phyloP scores from a whole-genome alignment of 2,797 vertebrate species.

The Rhinophrynus dorsalis region DNA sequence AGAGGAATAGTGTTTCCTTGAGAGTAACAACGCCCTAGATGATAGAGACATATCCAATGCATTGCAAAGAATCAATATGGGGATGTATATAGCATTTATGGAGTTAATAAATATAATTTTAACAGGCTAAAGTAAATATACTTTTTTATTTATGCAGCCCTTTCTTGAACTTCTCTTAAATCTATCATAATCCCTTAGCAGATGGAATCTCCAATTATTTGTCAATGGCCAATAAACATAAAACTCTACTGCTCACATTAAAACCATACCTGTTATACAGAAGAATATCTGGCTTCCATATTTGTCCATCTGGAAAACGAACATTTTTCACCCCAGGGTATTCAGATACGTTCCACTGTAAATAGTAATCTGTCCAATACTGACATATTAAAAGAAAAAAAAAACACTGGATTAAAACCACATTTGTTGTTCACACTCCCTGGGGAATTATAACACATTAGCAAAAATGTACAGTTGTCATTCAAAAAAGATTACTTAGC shows the following conservation, averaged over 20 bases:
- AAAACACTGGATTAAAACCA: slow-evolving; percentile 41
- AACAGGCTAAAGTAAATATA: too few relatives aligned
- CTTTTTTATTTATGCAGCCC: too few relatives aligned
- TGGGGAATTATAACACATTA: slow-evolving; percentile 10
- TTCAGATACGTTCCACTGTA: slow-evolving; percentile 84
- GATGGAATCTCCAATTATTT: too few relatives aligned
- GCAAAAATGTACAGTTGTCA: slow-evolving; percentile 33
- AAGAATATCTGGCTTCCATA: slow-evolving; percentile 96
- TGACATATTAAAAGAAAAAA: slow-evolving; percentile 58
- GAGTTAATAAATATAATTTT: too few relatives aligned
- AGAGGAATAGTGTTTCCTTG: too few relatives aligned
- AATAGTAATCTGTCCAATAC: slow-evolving; percentile 86
- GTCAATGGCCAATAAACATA: neutral
- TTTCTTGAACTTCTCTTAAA: too few relatives aligned
- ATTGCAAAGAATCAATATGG: too few relatives aligned
- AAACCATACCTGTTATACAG: slow-evolving; percentile 93
- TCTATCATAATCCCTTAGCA: too few relatives aligned
- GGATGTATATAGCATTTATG: too few relatives aligned
- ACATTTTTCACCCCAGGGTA: slow-evolving; percentile 86
- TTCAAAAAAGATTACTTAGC: slow-evolving; percentile 35
- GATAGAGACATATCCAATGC: too few relatives aligned
- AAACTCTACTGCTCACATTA: neutral
- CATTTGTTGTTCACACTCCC: neutral
- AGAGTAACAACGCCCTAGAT: too few relatives aligned
- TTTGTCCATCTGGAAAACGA: slow-evolving; percentile 83